Evolutionary conservation across 2,797 vertebrate genomes (phyloP), one percentile per base, ranked within the genome.

Genomic region (Furcifer pardalis): DNA sequence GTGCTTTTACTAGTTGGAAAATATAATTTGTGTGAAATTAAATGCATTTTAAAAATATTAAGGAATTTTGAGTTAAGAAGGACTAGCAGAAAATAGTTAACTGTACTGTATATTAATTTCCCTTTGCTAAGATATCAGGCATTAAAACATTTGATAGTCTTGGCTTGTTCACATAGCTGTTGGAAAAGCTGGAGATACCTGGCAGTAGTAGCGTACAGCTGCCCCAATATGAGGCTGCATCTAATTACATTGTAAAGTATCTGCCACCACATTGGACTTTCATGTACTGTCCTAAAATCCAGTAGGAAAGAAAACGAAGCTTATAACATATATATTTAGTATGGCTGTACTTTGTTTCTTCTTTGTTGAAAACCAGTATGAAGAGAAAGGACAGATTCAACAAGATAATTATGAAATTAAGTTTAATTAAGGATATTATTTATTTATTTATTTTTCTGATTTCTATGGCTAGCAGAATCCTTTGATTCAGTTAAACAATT

Each of bases 171-270:
- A 88, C 88, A 52, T 85, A 71, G 83, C 87, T 10, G 3, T 91
- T 68, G 72, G 87, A 92, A 93, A 87, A 86, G 89, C 88, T 86
- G 87, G 60, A 78, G 90, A 76, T 40, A 90, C 88, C 91, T 95
- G 93, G 92, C 91, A 93, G 60, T 88, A 88, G 82, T 84, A 63
- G 88, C 88, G 87, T 91, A 87, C 86, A 89, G 91, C 88, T 88
- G 88, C 87, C 91, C 35, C 78, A 17, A 0, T 80, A 44, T 7
- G 32, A 88, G 85, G 42, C 76, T 87, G 81, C 85, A 71, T 89
- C 87, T 89, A 37, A 35, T 90, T 35, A 0, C 82, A 42, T 88
- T 87, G 81, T 59, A 30, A 84, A 87, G 79, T 86, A 75, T 78
- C 82, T 72, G 84, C 63, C 77, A 86, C 85, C 62, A 69, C 82